Evolutionary conservation across 2,888 invertebrate genomes (phyloP), one percentile per base, ranked within the genome.

Genomic region (Druceiella hillmani): DNA sequence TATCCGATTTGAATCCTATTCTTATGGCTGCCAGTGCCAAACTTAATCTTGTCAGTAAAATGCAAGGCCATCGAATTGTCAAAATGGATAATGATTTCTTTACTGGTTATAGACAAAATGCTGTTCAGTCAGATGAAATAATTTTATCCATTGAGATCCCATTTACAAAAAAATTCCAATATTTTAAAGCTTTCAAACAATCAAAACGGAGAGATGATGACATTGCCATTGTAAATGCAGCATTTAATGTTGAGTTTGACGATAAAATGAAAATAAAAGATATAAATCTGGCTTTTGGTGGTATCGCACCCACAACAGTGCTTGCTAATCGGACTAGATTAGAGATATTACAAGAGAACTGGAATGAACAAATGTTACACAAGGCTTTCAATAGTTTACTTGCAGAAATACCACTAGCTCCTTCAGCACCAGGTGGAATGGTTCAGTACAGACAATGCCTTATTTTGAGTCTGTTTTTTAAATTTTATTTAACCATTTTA

Each of bases 1-100:
- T 95, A 57, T 94, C 94, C 0, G 97, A 97, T 64, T 73, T 97
- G 56, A 91, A 92, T 64, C 95, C 95, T 1, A 80, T 97, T 48
- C 77, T 95, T 43, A 81, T 92, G 75, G 88, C 94, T 0, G 78
- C 85, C 10, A 77, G 88, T 51, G 80, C 90, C 26, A 79, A 88
- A 53, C 59, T 87, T 9, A 79, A 80, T 51, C 57, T 86, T 2
- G 53, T 72, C 9, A 83, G 81, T 51, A 65, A 58, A 50, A 48
- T 66, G 45, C 65, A 60, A 24, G 79, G 79, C 4, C 57, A 54
- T 17, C 65, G 86, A 45, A 66, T 65, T 26, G 75, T 89, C 5
- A 57, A 62, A 12, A 79, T 92, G 77, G 84, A 91, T 55, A 74
- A 79, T 48, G 74, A 68, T 1, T 92, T 92, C 57, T 91, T 89